A percentile compares a stretch with the other conserved stretches of the same genome.
phyloP scores from a whole-genome alignment of 2,113 vertebrate species.

The Strix aluco region DNA sequence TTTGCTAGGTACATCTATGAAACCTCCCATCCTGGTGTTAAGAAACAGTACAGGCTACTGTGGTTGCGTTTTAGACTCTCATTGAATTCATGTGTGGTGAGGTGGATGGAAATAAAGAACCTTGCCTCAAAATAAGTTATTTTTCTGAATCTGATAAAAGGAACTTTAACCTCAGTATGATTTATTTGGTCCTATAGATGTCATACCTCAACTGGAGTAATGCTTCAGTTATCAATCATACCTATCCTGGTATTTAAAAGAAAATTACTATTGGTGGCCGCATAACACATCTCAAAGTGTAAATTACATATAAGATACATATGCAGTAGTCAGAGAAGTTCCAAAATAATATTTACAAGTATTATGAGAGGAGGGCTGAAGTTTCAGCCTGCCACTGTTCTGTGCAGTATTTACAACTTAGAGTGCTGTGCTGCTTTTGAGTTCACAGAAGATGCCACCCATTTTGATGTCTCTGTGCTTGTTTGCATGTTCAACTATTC shows the following conservation, averaged over 20 bases:
- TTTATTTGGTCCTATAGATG: neutral
- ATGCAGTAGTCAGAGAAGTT: neutral
- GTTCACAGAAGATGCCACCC: neutral
- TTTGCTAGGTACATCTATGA: neutral
- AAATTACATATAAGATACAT: neutral
- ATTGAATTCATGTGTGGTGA: neutral
- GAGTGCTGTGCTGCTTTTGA: neutral
- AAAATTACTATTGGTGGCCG: neutral
- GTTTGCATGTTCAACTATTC: neutral
- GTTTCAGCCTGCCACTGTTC: neutral
- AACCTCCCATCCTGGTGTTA: neutral
- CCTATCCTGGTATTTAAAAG: neutral
- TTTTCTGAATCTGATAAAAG: neutral
- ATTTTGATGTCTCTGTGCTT: neutral
- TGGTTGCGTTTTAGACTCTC: neutral
- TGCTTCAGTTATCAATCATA: neutral
- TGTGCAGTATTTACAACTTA: neutral
- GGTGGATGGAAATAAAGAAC: neutral
- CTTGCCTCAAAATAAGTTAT: neutral
- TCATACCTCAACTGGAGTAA: neutral
- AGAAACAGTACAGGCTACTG: accelerated
- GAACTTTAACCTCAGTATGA: neutral
- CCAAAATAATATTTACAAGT: neutral
- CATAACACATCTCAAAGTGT: neutral
- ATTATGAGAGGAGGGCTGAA: neutral